These are phyloP conservation scores for Numenius phaeopus DNA, from an alignment of 2,797 vertebrate genomes.

Conservation along the genomic window DNA sequence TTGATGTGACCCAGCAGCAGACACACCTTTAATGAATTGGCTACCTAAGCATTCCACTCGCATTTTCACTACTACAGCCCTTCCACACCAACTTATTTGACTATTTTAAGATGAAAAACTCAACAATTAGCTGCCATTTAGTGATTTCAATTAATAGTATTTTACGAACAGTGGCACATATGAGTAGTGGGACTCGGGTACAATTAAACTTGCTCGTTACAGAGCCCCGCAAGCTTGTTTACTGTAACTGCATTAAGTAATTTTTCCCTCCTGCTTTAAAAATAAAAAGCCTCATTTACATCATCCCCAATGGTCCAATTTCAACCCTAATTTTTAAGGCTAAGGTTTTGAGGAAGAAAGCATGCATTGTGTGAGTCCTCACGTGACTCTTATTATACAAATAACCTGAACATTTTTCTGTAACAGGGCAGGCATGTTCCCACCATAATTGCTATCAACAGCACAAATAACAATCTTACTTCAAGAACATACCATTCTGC, in stretches of 20 bases:
- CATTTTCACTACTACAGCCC: background rate
- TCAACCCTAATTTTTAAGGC: background rate
- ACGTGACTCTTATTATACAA: background rate
- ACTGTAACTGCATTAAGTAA: background rate
- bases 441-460: background rate
- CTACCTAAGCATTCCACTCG: background rate
- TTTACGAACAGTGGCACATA: background rate
- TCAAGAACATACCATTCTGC: background rate
- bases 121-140: background rate
- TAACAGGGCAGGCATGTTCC: background rate
- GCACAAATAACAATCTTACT: background rate
- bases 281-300: slow-evolving; percentile 27
- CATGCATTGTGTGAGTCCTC: background rate
- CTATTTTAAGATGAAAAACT: background rate
- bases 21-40: background rate
- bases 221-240: slow-evolving; percentile 2
- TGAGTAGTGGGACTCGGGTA: background rate
- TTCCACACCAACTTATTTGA: background rate
- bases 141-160: background rate
- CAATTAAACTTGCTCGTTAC: background rate
- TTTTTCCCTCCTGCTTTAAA: slow-evolving; percentile 26
- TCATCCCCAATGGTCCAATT: background rate
- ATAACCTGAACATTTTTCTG: background rate
- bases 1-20: background rate
- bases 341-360: slow-evolving; percentile 28